phyloP scores from a whole-genome alignment of 2,888 invertebrate species.

The Dynastes grantii region DNA sequence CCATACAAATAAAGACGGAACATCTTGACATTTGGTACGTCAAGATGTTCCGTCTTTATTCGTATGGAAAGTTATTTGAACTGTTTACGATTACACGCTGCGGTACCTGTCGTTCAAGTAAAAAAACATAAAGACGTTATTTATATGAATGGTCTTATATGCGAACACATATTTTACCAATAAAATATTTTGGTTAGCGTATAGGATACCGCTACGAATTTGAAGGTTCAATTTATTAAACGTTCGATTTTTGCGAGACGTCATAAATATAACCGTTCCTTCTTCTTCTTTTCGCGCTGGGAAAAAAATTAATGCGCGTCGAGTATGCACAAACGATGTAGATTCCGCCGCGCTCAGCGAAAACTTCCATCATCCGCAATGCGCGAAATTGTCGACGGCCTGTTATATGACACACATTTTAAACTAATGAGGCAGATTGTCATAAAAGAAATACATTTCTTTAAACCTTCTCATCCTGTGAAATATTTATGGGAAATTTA shows the following conservation, averaged over 20 bases:
- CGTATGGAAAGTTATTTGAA: conserved; percentile 19
- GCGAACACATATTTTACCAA: conserved; percentile 32
- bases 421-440: conserved; percentile 43
- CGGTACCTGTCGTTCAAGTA: conserved; percentile 25
- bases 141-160: conserved; percentile 23
- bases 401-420: conserved; percentile 42
- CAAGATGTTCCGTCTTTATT: not conserved
- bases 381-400: conserved; percentile 37
- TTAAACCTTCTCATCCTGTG: conserved; percentile 13
- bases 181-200: conserved; percentile 39
- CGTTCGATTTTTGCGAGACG: conserved; percentile 44
- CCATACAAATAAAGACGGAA: too few relatives aligned
- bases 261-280: conserved; percentile 46
- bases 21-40: too few relatives aligned
- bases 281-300: conserved; percentile 9
- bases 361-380: conserved; percentile 28
- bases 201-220: conserved; percentile 44
- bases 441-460: conserved; percentile 39
- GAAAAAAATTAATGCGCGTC: conserved; percentile 23
- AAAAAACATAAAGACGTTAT: conserved; percentile 11
- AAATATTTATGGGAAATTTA: conserved; percentile 11
- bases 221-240: conserved; percentile 50
- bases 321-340: conserved; percentile 20
- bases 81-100: conserved; percentile 19
- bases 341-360: conserved; percentile 2